Evolutionary conservation across 2,888 invertebrate species (phyloP), one percentile per base, ranked within the genome.

Genomic region (Euproctis similis): DNA sequence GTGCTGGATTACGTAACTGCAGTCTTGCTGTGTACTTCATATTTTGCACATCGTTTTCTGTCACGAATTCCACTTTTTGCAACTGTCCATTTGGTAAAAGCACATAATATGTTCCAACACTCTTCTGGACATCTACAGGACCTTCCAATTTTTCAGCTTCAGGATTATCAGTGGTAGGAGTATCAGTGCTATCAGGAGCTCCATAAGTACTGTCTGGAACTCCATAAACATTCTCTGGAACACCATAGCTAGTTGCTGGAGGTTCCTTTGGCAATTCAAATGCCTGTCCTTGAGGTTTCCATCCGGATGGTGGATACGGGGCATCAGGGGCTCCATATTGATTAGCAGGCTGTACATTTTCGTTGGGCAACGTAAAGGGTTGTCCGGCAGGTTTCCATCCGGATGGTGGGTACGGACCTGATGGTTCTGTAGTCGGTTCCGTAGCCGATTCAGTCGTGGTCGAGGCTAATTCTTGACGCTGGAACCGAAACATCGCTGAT

Each of bases 11-110:
- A 4, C 63, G 80, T 10, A 88, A 80, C 36, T 86, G 87, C 26
- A 90, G 72, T 29, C 84, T 80, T 0, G 89, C 89, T 1, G 85
- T 81, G 36, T 87, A 87, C 32, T 84, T 87, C 89, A 89, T 89
- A 19, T 88, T 88, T 71, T 60, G 73, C 1, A 74, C 42, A 27
- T 80, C 80, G 41, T 71, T 77, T 36, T 75, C 73, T 0, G 88
- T 87, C 34, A 84, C 67, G 51, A 88, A 88, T 35, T 81, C 76
- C 13, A 90, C 86, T 35, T 82, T 86, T 53, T 90, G 90, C 16
- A 90, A 65, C 36, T 87, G 76, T 3, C 90, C 90, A 40, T 85
- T 87, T 0, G 90, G 90, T 39, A 90, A 77, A 19, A 90, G 78
- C 3, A 90, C 77, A 57, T 86, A 90, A 61, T 90, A 90, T 8